phyloP scores from a whole-genome alignment of 2,113 vertebrate genomes.

The Ramphastos sulfuratus region DNA sequence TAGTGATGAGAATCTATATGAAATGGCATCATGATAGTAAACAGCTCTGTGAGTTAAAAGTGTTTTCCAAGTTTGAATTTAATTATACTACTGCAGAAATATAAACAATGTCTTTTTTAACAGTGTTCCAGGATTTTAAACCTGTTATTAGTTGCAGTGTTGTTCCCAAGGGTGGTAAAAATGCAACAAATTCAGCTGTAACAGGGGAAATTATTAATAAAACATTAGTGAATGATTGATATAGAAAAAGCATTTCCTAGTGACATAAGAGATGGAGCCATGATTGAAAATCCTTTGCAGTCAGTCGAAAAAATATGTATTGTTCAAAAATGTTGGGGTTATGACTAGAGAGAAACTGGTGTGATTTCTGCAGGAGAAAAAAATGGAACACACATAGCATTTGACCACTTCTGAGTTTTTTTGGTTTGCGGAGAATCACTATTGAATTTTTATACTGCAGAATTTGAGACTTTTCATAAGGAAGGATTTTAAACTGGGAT shows the following conservation, averaged over 20 bases:
- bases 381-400: neutral
- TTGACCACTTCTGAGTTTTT: accelerated
- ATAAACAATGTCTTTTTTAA: neutral
- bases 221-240: neutral
- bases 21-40: neutral
- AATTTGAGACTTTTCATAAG: neutral
- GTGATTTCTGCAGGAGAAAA: neutral
- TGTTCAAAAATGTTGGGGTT: neutral
- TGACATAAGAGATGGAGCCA: neutral
- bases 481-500: neutral
- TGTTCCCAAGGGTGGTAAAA: neutral
- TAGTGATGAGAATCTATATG: neutral
- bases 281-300: neutral
- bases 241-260: neutral
- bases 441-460: neutral
- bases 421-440: neutral
- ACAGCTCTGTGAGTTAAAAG: neutral
- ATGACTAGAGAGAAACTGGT: neutral
- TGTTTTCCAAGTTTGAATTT: neutral
- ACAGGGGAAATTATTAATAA: neutral
- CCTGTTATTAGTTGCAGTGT: neutral
- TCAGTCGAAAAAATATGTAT: neutral
- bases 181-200: neutral
- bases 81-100: neutral
- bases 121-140: neutral